phyloP scores from a whole-genome alignment of 2,888 invertebrate genomes.

The Pseudanteris insignis region DNA sequence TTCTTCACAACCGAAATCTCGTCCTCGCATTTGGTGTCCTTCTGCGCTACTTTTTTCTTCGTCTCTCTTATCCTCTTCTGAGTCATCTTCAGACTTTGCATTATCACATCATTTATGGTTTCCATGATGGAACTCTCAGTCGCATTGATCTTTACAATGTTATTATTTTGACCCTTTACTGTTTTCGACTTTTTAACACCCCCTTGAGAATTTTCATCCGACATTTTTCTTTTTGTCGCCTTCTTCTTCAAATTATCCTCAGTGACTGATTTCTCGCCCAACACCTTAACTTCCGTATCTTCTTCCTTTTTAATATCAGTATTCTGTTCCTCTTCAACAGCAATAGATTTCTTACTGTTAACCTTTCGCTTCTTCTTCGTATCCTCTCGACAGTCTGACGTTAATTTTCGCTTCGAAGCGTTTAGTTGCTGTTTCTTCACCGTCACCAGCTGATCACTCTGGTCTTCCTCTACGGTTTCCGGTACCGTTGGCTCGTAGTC shows the following conservation, averaged over 20 bases:
- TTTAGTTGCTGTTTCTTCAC: conserved; percentile 21
- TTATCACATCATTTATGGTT: conserved; percentile 61
- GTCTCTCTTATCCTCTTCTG: conserved; percentile 51
- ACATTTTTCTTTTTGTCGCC: conserved; percentile 20
- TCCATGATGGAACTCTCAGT: conserved; percentile 62
- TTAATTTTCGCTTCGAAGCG: conserved; percentile 66
- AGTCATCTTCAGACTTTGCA: conserved; percentile 60
- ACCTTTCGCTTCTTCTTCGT: conserved; percentile 19
- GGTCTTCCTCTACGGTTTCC: conserved; percentile 49
- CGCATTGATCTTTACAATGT: conserved; percentile 46
- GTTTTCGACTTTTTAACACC: conserved; percentile 56
- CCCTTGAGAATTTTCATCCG: conserved; percentile 42
- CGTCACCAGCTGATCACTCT: conserved; percentile 1
- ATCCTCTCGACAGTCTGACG: conserved; percentile 64
- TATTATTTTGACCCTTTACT: conserved; percentile 56
- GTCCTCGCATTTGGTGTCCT: conserved; percentile 51
- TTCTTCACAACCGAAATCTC: conserved; percentile 54
- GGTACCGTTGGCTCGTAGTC: conserved; percentile 62
- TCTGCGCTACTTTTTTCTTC: conserved; percentile 43
- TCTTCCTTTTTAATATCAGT: conserved; percentile 48
- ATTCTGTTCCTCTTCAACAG: conserved; percentile 19
- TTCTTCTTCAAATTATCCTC: conserved; percentile 22
- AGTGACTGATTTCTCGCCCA: conserved; percentile 12
- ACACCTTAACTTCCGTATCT: conserved; percentile 31
- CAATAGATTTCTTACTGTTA: conserved; percentile 17